A percentile compares a stretch with the other conserved stretches of the same genome.
phyloP scores from a whole-genome alignment of 1,140 invertebrate species.

The Melitaea cinxia region DNA sequence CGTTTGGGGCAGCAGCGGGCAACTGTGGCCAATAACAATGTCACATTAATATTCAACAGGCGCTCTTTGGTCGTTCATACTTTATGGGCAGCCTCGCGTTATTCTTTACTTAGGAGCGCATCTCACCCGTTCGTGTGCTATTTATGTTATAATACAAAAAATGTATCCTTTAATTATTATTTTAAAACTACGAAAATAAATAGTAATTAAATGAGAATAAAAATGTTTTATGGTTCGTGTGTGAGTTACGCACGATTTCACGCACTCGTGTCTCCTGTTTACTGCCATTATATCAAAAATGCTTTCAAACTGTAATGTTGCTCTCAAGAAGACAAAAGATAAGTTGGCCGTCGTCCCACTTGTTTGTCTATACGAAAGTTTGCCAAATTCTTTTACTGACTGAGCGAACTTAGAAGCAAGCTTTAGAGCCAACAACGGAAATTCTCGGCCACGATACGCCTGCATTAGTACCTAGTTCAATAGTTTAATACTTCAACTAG shows the following conservation, averaged over 20 bases:
- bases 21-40: conserved; percentile 80
- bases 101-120: conserved; percentile 62
- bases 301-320: conserved; percentile 76
- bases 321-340: conserved; percentile 78
- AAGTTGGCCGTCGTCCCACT: conserved; percentile 79
- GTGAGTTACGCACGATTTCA: conserved; percentile 33
- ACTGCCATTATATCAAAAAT: conserved; percentile 65
- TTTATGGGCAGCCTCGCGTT: conserved; percentile 61
- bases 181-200: neutral
- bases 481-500: conserved; percentile 44
- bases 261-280: conserved; percentile 53
- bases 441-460: conserved; percentile 58
- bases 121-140: conserved; percentile 44
- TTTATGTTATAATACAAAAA: conserved; percentile 27
- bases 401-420: conserved; percentile 69
- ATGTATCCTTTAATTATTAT: neutral
- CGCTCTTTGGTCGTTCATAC: conserved; percentile 70
- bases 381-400: conserved; percentile 81
- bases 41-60: conserved; percentile 81
- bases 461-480: conserved; percentile 44
- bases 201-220: neutral
- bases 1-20: conserved; percentile 78
- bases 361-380: conserved; percentile 80
- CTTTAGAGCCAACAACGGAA: conserved; percentile 65
- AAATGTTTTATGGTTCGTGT: conserved; percentile 5